A percentile compares a stretch with the other conserved stretches of the same genome.
Evolutionary conservation across 2,113 vertebrate species (phyloP).

Genomic region (Hippoglossus stenolepis): DNA sequence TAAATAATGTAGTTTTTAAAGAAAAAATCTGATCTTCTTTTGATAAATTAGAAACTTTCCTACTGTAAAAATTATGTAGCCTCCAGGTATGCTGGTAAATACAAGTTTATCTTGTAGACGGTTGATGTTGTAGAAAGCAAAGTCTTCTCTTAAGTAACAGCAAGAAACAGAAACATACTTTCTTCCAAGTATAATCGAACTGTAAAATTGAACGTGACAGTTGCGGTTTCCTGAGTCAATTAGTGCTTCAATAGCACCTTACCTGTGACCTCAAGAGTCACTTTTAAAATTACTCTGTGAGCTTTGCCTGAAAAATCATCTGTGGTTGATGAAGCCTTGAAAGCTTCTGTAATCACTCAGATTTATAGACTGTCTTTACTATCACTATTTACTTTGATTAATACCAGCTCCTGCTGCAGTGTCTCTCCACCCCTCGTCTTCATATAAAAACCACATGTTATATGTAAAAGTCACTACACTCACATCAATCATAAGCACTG

Average conservation of each 20-base stretch:
- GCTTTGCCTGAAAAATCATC: not conserved
- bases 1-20: not conserved
- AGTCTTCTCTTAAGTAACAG: too few relatives aligned
- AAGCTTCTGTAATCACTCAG: constrained; percentile 40
- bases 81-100: not conserved
- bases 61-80: not conserved
- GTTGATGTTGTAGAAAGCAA: not conserved
- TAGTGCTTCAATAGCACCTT: not conserved
- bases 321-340: constrained; percentile 12
- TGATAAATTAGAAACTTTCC: not conserved
- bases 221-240: not conserved
- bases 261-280: not conserved
- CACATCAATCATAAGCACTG: constrained; percentile 43
- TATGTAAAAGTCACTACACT: constrained; percentile 1
- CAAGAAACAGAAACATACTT: too few relatives aligned
- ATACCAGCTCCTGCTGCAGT: constrained; percentile 44
- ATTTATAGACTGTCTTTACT: constrained; percentile 59
- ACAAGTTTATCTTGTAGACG: not conserved
- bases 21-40: not conserved
- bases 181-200: not conserved
- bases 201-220: not conserved
- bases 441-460: constrained; percentile 63
- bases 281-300: not conserved
- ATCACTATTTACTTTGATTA: constrained; percentile 59
- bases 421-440: constrained; percentile 28